Conservation (phyloP, 2,113 vertebrate species). For the Hiodon alosoides region DNA sequence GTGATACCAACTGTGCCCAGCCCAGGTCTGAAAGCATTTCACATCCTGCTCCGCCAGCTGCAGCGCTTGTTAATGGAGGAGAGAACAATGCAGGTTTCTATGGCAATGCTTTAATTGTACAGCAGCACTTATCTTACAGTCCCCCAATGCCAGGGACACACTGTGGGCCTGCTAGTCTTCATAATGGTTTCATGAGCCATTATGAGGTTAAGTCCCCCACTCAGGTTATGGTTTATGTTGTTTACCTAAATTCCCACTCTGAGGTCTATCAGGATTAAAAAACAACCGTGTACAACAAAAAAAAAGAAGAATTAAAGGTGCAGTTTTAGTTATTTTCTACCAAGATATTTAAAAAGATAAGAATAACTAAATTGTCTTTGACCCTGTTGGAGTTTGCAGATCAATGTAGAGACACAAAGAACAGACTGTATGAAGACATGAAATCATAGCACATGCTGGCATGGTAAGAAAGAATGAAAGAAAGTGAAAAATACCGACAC, state of each 20-base stretch:
- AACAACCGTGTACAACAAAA: not conserved
- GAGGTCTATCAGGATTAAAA: not conserved
- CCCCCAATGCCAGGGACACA: not conserved
- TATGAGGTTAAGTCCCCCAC: too few species aligned
- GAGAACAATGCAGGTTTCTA: conserved; percentile 2
- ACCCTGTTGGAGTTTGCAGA: not conserved
- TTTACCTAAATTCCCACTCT: not conserved
- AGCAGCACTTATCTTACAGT: not conserved
- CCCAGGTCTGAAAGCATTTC: too few species aligned
- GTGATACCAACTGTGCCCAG: too few species aligned
- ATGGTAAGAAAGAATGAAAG: too few species aligned
- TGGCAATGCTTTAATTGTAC: not conserved
- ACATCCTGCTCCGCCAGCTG: not conserved
- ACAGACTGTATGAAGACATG: not conserved
- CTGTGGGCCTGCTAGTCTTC: not conserved
- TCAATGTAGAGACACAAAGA: too few species aligned
- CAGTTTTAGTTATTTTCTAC: not conserved
- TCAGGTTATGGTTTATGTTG: not conserved
- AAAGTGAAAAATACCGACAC: not conserved
- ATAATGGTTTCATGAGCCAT: not conserved
- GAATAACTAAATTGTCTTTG: not conserved
- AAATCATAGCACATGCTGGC: not conserved
- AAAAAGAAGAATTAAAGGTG: not conserved
- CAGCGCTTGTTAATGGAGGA: not conserved
- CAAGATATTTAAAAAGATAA: not conserved